Evolutionary conservation across 2,113 vertebrate genomes (phyloP).

Genomic region (Otus sunia): DNA sequence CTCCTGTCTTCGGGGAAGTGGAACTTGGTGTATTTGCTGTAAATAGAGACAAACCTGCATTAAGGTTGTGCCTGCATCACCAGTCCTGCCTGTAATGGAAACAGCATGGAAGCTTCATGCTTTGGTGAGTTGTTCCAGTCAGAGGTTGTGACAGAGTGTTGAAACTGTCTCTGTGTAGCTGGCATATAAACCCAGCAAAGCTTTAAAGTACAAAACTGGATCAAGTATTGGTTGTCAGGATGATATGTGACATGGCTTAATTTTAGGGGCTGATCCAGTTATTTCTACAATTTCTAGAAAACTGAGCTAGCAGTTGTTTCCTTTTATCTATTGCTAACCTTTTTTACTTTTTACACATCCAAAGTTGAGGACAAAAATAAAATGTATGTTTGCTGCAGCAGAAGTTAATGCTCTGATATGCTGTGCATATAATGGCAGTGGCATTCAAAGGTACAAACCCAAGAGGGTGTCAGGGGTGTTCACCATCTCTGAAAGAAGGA

Average conservation of each 20-base stretch:
- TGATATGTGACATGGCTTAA: background rate
- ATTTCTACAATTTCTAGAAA: background rate
- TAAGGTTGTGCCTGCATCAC: background rate
- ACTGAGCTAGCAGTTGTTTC: background rate
- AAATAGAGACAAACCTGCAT: background rate
- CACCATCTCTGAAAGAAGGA: background rate
- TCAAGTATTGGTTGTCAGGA: background rate
- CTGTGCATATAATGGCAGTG: background rate
- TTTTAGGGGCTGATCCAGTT: background rate
- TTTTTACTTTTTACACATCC: background rate
- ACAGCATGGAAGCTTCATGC: background rate
- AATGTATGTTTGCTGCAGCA: background rate
- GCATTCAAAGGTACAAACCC: background rate
- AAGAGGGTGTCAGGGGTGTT: background rate
- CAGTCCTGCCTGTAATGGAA: background rate
- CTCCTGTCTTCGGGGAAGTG: background rate
- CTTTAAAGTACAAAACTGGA: background rate
- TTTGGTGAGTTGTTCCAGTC: background rate
- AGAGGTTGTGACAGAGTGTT: background rate
- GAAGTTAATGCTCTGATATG: background rate
- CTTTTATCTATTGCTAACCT: background rate
- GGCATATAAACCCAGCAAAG: background rate
- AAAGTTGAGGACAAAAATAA: background rate
- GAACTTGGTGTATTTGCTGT: background rate
- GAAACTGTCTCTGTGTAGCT: background rate